phyloP scores from a whole-genome alignment of 2,113 vertebrate genomes.

The Equus quagga region DNA sequence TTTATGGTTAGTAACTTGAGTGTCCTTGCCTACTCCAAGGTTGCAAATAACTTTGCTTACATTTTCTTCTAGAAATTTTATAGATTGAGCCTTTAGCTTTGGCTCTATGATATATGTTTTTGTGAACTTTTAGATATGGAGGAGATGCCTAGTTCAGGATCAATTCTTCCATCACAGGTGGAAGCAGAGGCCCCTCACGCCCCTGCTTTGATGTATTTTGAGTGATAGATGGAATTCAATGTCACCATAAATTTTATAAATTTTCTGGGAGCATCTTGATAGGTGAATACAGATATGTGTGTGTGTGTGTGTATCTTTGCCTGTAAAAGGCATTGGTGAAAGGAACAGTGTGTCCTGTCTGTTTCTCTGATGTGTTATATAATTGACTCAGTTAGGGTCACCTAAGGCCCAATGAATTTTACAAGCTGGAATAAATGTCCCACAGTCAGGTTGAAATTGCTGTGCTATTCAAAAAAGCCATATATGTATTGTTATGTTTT shows the following conservation, averaged over 20 bases:
- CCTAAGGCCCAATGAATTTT: not conserved
- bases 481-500: not conserved
- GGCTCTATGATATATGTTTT: too few relatives aligned
- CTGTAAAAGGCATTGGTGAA: not conserved
- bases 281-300: not conserved
- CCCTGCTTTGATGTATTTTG: not conserved
- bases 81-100: not conserved
- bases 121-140: not conserved
- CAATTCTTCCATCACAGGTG: not conserved
- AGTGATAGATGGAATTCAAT: not conserved
- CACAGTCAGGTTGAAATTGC: not conserved
- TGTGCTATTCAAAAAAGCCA: not conserved
- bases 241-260: not conserved
- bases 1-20: not conserved
- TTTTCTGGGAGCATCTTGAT: not conserved
- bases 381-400: not conserved
- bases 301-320: not conserved
- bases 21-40: not conserved
- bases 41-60: not conserved
- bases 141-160: not conserved
- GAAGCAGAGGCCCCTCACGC: not conserved
- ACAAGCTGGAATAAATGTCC: not conserved
- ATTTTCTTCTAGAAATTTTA: not conserved
- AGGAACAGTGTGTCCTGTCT: not conserved
- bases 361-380: not conserved